phyloP scores from a whole-genome alignment of 2,888 invertebrate species.

The Mesodorylaimus sp. region DNA sequence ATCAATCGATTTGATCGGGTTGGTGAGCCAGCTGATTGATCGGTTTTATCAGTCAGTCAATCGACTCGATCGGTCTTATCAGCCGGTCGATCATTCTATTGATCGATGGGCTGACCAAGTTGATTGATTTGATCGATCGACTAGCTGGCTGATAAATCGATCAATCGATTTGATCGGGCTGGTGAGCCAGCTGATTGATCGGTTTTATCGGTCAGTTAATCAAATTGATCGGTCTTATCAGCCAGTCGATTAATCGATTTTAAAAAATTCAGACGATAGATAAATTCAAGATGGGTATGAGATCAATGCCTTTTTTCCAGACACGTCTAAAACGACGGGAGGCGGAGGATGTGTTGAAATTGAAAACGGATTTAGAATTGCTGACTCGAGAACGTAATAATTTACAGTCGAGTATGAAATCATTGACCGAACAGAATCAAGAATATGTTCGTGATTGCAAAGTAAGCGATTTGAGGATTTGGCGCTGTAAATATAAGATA shows the following conservation, averaged over 20 bases:
- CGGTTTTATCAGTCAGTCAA: no score
- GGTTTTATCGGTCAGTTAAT: no score
- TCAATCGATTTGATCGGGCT: no score
- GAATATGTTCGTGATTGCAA: constrained; percentile 1
- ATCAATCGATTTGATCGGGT: no score
- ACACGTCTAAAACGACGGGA: constrained; percentile 6
- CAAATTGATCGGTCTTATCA: neutral
- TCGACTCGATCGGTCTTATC: neutral
- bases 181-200: no score
- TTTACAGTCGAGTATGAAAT: neutral
- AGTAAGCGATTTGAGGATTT: neutral
- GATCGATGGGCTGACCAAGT: no score
- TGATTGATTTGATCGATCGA: no score
- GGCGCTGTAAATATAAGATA: neutral
- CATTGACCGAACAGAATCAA: constrained; percentile 5
- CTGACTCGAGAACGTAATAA: neutral
- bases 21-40: no score
- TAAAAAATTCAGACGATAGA: neutral
- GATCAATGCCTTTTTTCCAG: neutral
- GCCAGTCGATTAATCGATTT: neutral
- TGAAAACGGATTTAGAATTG: neutral
- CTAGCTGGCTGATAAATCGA: no score
- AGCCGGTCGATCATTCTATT: neutral
- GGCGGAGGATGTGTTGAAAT: neutral
- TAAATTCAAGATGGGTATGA: neutral